Evolutionary conservation across 2,797 vertebrate species (phyloP).

Genomic region (Poeciliopsis turneri): DNA sequence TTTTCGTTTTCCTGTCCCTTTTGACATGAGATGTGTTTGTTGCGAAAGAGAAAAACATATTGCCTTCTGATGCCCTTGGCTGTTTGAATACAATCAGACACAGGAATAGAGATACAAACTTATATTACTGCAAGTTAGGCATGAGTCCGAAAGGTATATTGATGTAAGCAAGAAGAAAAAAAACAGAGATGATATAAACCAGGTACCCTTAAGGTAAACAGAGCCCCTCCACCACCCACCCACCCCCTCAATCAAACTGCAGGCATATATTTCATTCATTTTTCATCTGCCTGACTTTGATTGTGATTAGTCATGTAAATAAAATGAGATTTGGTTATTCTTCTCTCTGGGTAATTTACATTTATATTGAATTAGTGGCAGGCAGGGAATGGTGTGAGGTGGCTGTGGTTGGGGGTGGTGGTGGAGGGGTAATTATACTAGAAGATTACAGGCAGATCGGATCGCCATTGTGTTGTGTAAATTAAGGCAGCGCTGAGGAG

Average conservation of each 20-base stretch:
- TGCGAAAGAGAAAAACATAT: constrained; percentile 59
- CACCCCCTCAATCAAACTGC: constrained; percentile 52
- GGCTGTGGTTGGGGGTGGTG: constrained; percentile 14
- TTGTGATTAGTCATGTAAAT: constrained; percentile 87
- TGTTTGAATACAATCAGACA: constrained; percentile 64
- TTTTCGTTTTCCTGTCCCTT: constrained; percentile 1
- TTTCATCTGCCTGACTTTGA: constrained; percentile 79
- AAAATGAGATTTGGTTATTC: constrained; percentile 85
- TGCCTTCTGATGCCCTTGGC: constrained; percentile 68
- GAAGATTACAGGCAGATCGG: constrained; percentile 83
- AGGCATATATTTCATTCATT: constrained; percentile 76
- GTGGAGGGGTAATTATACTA: constrained; percentile 70
- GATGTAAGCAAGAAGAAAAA: constrained; percentile 65
- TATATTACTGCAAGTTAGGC: constrained; percentile 62
- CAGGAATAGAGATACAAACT: constrained; percentile 54
- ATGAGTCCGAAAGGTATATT: constrained; percentile 61
- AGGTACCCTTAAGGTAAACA: constrained; percentile 51
- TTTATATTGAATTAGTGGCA: constrained; percentile 87
- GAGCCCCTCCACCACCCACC: constrained; percentile 5
- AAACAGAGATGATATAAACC: constrained; percentile 69
- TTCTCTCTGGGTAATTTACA: constrained; percentile 84
- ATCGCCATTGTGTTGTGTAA: constrained; percentile 84
- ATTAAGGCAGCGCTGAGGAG: constrained; percentile 79
- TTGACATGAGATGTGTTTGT: constrained; percentile 53
- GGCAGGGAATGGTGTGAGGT: constrained; percentile 56